A percentile compares a stretch with the other conserved stretches of the same genome.
These are phyloP conservation scores for Crax fasciolata DNA, from an alignment of 2,797 vertebrate species.

Conservation along the genomic window DNA sequence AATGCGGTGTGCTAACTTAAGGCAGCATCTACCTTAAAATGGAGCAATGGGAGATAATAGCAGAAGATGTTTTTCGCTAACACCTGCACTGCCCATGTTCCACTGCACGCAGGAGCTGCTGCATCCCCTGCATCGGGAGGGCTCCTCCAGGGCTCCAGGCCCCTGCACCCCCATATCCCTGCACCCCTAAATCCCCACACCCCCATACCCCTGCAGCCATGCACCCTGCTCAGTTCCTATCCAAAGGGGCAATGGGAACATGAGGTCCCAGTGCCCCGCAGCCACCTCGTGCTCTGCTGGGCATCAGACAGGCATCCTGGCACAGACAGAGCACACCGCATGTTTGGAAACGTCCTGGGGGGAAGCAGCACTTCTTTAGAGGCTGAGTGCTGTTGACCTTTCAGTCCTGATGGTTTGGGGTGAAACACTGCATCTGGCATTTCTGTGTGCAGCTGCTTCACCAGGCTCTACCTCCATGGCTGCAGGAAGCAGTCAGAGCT, in stretches of 20 bases:
- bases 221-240: neutral
- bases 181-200: too few relatives aligned
- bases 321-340: accelerated
- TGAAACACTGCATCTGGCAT: neutral
- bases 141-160: neutral
- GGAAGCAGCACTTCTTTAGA: neutral
- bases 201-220: neutral
- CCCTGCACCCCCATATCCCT: neutral
- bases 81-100: neutral
- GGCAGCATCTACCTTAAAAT: neutral
- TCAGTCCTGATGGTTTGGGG: neutral
- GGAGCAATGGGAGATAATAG: neutral
- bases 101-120: accelerated
- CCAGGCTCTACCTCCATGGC: neutral
- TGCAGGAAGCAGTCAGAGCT: neutral
- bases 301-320: neutral
- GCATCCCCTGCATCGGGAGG: accelerated
- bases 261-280: neutral
- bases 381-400: too few relatives aligned
- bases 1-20: accelerated
- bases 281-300: neutral
- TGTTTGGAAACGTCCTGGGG: accelerated
- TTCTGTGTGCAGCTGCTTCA: neutral
- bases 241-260: neutral
- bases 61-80: neutral